Evolutionary conservation across 2,797 vertebrate genomes (phyloP).

Genomic region (Xyrichtys novacula): DNA sequence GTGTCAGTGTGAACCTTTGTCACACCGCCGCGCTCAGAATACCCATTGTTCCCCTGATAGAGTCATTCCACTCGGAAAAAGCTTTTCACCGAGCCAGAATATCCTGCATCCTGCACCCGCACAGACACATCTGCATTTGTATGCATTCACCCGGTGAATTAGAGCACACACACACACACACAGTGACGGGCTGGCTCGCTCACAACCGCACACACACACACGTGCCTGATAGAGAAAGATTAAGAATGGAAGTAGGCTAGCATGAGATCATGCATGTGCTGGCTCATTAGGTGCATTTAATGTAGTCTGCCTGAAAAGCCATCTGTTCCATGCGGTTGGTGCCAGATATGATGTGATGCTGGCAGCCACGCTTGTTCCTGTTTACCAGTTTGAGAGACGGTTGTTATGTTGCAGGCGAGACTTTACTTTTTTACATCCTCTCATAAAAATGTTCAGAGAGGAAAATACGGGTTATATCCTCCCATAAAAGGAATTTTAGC

Average conservation of each 20-base stretch:
- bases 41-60: constrained; percentile 82
- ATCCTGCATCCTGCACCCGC: constrained; percentile 60
- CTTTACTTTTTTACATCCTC: constrained; percentile 21
- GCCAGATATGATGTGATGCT: constrained; percentile 80
- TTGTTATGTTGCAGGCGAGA: constrained; percentile 46
- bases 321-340: constrained; percentile 75
- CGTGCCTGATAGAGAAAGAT: constrained; percentile 62
- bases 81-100: constrained; percentile 53
- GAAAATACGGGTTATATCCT: background rate
- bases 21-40: constrained; percentile 79
- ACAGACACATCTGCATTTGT: constrained; percentile 72
- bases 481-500: background rate
- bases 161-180: constrained; percentile 17
- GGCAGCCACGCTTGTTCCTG: constrained; percentile 66
- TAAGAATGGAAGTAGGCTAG: constrained; percentile 81
- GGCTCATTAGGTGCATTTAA: constrained; percentile 82
- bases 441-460: constrained; percentile 25
- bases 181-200: constrained; percentile 19
- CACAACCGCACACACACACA: constrained; percentile 49
- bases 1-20: constrained; percentile 85
- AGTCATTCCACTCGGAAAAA: constrained; percentile 70
- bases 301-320: constrained; percentile 78
- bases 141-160: constrained; percentile 30
- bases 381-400: constrained; percentile 64
- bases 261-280: constrained; percentile 76